A percentile compares a stretch with the other conserved stretches of the same genome.
Conservation (phyloP, 2,113 vertebrate genomes). For the Caranx melampygus region DNA sequence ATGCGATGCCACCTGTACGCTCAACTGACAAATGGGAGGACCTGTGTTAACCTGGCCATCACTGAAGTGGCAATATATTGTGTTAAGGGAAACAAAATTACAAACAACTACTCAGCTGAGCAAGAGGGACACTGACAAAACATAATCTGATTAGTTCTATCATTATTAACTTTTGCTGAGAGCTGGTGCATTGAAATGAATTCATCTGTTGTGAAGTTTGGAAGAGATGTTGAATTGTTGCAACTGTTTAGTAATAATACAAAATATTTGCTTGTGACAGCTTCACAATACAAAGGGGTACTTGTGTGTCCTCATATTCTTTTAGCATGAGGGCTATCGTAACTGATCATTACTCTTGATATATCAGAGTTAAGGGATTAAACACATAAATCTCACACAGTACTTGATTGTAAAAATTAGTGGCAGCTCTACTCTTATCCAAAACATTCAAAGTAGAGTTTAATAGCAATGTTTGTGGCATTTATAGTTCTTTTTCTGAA, state of each 20-base stretch:
- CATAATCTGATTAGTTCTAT: not conserved
- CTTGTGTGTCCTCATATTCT: not conserved
- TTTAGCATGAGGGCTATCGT: accelerated
- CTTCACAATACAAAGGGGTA: not conserved
- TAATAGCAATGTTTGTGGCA: conserved; percentile 10
- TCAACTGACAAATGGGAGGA: not conserved
- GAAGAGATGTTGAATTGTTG: not conserved
- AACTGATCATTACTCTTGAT: not conserved
- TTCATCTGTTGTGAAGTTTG: not conserved
- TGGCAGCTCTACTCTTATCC: not conserved
- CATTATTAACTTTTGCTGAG: not conserved
- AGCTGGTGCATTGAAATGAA: not conserved
- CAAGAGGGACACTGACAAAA: not conserved
- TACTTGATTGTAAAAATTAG: not conserved
- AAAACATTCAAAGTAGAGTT: not conserved
- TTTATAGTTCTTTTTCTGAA: not conserved
- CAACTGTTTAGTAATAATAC: not conserved
- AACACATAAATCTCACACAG: not conserved
- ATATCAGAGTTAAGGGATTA: not conserved
- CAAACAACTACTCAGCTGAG: not conserved
- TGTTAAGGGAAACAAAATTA: not conserved
- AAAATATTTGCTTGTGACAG: not conserved
- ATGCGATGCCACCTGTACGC: too few relatives aligned
- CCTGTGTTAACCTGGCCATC: not conserved
- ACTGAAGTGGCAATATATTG: not conserved